These are phyloP conservation scores for Acromyrmex charruanus DNA, from an alignment of 1,140 invertebrate genomes.

Conservation along the genomic window DNA sequence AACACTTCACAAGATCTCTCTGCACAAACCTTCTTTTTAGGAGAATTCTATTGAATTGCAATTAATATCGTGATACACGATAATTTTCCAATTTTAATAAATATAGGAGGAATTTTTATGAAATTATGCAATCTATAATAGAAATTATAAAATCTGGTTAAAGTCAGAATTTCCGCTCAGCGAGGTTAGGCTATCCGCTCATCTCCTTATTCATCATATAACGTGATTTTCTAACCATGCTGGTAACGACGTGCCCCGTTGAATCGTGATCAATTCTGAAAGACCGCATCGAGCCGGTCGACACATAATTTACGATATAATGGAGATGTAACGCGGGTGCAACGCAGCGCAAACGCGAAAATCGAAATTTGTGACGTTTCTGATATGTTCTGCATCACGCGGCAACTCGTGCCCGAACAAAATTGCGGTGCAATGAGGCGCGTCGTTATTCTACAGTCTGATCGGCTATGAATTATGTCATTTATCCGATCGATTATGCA, in stretches of 20 bases:
- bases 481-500: constrained; percentile 57
- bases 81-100: background rate
- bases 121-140: background rate
- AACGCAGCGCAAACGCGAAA: constrained; percentile 41
- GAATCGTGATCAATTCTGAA: constrained; percentile 56
- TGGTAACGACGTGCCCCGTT: constrained; percentile 19
- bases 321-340: constrained; percentile 28
- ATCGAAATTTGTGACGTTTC: constrained; percentile 57
- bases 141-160: background rate
- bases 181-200: background rate
- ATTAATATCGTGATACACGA: background rate
- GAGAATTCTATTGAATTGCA: background rate
- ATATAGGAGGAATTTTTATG: background rate
- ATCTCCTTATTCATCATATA: background rate
- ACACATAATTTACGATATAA: constrained; percentile 62
- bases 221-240: constrained; percentile 18
- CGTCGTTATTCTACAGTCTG: constrained; percentile 25
- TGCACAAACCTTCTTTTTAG: background rate
- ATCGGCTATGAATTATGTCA: constrained; percentile 60
- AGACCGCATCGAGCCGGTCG: constrained; percentile 12
- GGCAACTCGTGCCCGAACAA: constrained; percentile 17
- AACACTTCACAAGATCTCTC: background rate
- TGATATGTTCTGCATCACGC: constrained; percentile 50
- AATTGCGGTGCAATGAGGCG: constrained; percentile 39
- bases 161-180: constrained; percentile 19